Evolutionary conservation across 2,888 invertebrate species (phyloP), one percentile per base, ranked within the genome.

Genomic region (Dascillus cervinus): DNA sequence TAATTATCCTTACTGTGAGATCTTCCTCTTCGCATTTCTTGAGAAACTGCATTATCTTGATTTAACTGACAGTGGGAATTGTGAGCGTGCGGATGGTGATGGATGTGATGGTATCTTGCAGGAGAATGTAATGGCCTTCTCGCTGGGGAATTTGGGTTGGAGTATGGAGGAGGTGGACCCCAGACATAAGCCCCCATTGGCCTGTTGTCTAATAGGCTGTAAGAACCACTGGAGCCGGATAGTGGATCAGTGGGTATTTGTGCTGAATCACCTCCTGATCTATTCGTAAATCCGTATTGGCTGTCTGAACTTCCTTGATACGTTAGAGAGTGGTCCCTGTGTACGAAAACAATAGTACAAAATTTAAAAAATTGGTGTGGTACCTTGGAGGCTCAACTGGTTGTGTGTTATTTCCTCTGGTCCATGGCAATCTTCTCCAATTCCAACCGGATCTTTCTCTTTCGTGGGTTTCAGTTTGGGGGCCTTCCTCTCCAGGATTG

Each of bases 121-220:
- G 17, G 17, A 6, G 17, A 17, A 17, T 17, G 17, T 17, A 17
- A 4, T 6, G 17, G 67, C 20, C 77, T 64, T 37, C 77, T 61
- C 0, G 77, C 77, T 1, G 78, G 78, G 42, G 76, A 77, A 47
- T 85, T 85, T 19, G 84, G 84, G 28, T 85, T 84, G 35, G 85
- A 85, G 55, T 90, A 90, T 0, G 89, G 89, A 0, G 90, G 89
- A 1, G 89, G 89, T 0, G 89, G 90, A 0, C 88, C 90, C 89
- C 89, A 89, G 10, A 87, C 57, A 65, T 76, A 62, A 56, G 72
- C 36, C 50, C 78, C 65, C 51, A 75, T 65, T 12, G 62, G 52
- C 60, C 78, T 44, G 55, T 73, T 43, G 56, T 67, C 58, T 54
- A 76, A 62, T 5, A 75, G 76, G 12, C 79, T 74, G 47, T 77